Base-by-base conservation (phyloP, 2,797 vertebrate genomes). In the Microctenopoma lineatum region DNA sequence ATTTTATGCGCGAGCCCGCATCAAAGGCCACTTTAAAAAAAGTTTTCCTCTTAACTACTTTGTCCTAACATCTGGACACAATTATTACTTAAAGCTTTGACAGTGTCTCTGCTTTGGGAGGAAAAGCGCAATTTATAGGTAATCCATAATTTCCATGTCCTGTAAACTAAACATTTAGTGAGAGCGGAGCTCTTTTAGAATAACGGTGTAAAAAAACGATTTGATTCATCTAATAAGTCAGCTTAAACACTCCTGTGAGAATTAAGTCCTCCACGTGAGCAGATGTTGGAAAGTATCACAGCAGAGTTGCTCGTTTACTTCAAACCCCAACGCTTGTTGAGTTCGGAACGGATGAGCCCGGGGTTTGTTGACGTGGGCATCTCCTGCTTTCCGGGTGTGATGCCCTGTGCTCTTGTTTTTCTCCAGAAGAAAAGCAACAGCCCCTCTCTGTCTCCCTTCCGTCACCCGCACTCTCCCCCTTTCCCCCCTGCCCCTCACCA, bases 21-120 rank as follows among this genome's bases (percentile, higher is more conserved):
- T 93, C 90, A 92, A 90, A 92, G 83, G 65, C 38, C 59, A 64
- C 75, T 79, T 21, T 85, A 44, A 73, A 74, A 81, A 70, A 58
- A 66, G 72, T 75, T 78, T 73, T 44, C 32, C 77, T 70, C 27
- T 41, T 41, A 70, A 81, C 76, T 75, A 84, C 76, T 88, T 83
- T 89, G 79, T 85, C 72, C 48, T 81, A 63, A 89, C 89, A 95
- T 95, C 94, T 96, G 96, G 93, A 91, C 78, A 79, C 87, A 92
- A 92, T 95, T 94, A 93, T 90, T 83, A 71, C 61, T 83, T 77
- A 81, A 77, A 89, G 88, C 86, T 89, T 75, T 80, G 74, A 87
- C 80, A 85, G 32, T 42, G 58, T 70, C 70, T 77, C 75, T 69
- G 45, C 27, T 66, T 82, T 68, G 34, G 32, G 65, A 41, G 64